Base-by-base conservation (phyloP, 1,140 invertebrate genomes). In the Varroa destructor region DNA sequence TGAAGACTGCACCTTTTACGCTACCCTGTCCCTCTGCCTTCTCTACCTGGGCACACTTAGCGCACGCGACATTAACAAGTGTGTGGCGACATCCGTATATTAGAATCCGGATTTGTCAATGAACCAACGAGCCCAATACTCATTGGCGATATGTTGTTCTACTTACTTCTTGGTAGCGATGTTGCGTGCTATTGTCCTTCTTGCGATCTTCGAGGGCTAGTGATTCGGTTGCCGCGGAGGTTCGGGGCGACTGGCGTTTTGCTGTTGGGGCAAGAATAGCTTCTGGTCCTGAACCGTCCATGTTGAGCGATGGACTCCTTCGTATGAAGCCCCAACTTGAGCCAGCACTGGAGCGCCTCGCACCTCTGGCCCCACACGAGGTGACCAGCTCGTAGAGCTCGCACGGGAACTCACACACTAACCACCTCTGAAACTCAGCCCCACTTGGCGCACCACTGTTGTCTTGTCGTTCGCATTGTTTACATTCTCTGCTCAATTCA, bases 181-280 rank as follows among this genome's bases (percentile, higher is more conserved):
- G 46, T 8, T 51, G 46, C 8, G 46, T 51, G 46, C 46, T 51
- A 51, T 51, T 67, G 61, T 67, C 61, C 61, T 67, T 67, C 14
- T 12, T 67, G 61, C 61, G 14, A 37, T 67, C 61, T 67, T 67
- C 61, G 61, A 67, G 61, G 61, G 61, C 61, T 67, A 67, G 46
- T 51, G 46, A 67, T 67, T 67, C 61, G 37, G 61, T 43, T 12
- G 40, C 61, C 61, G 46, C 46, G 46, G 61, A 67, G 12, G 61
- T 4, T 46, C 61, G 61, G 40, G 61, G 61, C 61, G 61, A 67
- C 36, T 40, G 46, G 14, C 61, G 61, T 67, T 8, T 67, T 40
- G 61, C 61, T 40, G 40, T 67, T 40, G 61, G 40, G 61, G 40
- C 37, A 37, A 37, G 46, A 12, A 46, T 67, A 51, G 4, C 46